Conservation (phyloP, 2,113 vertebrate species). For the Pandion haliaetus region DNA sequence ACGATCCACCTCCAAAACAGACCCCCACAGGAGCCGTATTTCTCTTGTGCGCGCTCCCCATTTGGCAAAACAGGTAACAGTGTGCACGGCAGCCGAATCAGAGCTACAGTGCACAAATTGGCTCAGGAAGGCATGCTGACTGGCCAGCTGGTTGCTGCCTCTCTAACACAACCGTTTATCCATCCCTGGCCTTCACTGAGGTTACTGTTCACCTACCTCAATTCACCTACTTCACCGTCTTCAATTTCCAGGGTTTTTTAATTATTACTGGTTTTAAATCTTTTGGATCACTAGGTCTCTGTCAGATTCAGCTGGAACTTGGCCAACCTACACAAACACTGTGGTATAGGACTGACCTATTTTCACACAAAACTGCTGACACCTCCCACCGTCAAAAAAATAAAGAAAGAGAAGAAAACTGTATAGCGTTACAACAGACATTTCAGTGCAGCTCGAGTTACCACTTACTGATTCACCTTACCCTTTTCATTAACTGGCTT, state of each 20-base stretch:
- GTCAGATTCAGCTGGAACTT: background rate
- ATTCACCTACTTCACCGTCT: background rate
- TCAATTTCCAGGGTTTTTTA: background rate
- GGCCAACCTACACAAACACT: background rate
- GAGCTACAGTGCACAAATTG: background rate
- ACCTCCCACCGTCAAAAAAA: background rate
- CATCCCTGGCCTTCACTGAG: background rate
- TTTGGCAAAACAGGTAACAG: background rate
- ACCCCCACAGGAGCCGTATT: background rate
- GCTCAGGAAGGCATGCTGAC: background rate
- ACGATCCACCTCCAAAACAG: background rate
- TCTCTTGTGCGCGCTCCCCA: background rate
- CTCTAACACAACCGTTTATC: background rate
- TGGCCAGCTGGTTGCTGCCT: background rate
- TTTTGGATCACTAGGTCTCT: background rate
- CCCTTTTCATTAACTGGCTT: constrained; percentile 91
- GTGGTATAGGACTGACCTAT: background rate
- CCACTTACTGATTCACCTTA: constrained; percentile 65
- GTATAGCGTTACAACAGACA: background rate
- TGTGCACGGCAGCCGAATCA: accelerated
- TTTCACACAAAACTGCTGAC: background rate
- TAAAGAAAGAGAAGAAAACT: background rate
- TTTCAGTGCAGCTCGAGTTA: background rate
- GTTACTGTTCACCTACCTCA: background rate
- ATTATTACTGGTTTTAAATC: background rate